Percentiles rank a stretch among this genome's conserved stretches.
These are phyloP conservation scores for Babyrousa celebensis DNA, from an alignment of 2,797 vertebrate species.

Conservation along the genomic window DNA sequence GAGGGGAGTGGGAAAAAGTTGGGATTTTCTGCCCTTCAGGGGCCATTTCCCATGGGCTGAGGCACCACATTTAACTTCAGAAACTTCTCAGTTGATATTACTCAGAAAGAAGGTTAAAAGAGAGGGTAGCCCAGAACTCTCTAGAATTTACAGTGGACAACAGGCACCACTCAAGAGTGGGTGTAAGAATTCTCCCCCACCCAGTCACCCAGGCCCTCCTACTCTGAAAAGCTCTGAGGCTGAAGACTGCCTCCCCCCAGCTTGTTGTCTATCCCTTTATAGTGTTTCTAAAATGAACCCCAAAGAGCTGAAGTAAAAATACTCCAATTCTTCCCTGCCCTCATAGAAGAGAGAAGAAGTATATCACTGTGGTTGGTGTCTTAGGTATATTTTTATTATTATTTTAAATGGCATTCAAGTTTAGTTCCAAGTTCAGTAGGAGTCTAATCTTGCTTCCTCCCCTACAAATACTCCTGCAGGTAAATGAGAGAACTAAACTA, in stretches of 20 bases:
- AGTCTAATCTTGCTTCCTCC: slow-evolving; percentile 38
- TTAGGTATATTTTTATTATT: slow-evolving; percentile 70
- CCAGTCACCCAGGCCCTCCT: background rate
- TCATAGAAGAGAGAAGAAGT: slow-evolving; percentile 38
- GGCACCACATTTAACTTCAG: slow-evolving; percentile 12
- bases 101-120: background rate
- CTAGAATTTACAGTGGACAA: background rate
- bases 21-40: background rate
- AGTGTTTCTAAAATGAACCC: slow-evolving; percentile 29
- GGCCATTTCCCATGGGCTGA: background rate
- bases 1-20: background rate
- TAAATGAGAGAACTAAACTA: slow-evolving; percentile 3
- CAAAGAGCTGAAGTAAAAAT: slow-evolving; percentile 46
- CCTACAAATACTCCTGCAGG: slow-evolving; percentile 37
- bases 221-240: background rate
- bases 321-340: background rate
- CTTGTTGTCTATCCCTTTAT: background rate
- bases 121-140: background rate
- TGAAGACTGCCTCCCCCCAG: background rate
- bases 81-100: slow-evolving; percentile 5
- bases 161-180: background rate
- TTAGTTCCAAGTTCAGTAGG: slow-evolving; percentile 78
- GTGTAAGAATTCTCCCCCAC: background rate
- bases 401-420: slow-evolving; percentile 76
- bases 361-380: background rate